Evolutionary conservation across 2,888 invertebrate species (phyloP).

Genomic region (Nemotelus nigrinus): DNA sequence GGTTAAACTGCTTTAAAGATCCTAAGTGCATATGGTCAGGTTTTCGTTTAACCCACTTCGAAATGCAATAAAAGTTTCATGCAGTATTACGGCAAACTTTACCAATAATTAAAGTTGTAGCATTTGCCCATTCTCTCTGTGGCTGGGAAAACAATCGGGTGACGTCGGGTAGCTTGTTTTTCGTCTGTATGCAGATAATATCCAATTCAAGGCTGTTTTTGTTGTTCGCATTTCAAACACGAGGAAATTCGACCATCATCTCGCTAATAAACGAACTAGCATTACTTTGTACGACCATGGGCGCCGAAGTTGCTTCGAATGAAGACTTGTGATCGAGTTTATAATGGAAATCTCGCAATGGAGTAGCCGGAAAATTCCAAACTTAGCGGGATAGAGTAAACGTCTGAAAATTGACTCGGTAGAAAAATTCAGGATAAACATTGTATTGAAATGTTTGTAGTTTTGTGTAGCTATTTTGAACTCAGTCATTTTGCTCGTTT

Average conservation of each 20-base stretch:
- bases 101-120: too few relatives aligned
- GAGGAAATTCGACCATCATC: neutral
- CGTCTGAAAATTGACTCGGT: neutral
- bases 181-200: too few relatives aligned
- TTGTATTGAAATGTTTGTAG: too few relatives aligned
- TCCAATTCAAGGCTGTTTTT: neutral
- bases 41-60: neutral
- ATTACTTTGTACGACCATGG: neutral
- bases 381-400: neutral
- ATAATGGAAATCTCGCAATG: slow-evolving; percentile 7
- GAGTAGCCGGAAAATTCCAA: neutral
- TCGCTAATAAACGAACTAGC: neutral
- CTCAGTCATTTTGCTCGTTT: too few relatives aligned
- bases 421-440: too few relatives aligned
- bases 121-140: too few relatives aligned
- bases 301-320: neutral
- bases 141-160: too few relatives aligned
- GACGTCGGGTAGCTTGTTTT: too few relatives aligned
- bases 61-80: too few relatives aligned
- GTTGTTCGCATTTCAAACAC: neutral
- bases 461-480: too few relatives aligned
- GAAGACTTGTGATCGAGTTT: slow-evolving; percentile 4
- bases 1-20: slow-evolving; percentile 24
- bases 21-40: neutral
- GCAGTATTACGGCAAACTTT: too few relatives aligned